These are phyloP conservation scores for Xyliphius kryptos DNA, from an alignment of 2,113 vertebrate genomes.

Conservation along the genomic window DNA sequence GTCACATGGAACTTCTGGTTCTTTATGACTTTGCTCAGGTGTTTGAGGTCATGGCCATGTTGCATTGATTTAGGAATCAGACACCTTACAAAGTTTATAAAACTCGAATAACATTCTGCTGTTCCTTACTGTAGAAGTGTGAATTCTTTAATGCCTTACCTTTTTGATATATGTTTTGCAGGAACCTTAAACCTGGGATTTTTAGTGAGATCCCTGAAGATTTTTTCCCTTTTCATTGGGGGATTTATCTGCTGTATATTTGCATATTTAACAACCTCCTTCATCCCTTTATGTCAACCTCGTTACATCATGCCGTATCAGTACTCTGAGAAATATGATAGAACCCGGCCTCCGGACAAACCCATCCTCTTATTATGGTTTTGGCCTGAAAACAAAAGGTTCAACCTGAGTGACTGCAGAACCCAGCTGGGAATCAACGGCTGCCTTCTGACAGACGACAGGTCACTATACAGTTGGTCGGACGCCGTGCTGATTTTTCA, in stretches of 20 bases:
- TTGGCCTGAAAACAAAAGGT: conserved; percentile 74
- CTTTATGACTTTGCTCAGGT: too few relatives aligned
- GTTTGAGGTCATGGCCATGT: too few relatives aligned
- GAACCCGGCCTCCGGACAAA: conserved; percentile 54
- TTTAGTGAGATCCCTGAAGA: not conserved
- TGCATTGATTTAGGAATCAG: too few relatives aligned
- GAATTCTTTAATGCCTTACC: too few relatives aligned
- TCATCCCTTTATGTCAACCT: not conserved
- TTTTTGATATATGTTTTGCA: too few relatives aligned
- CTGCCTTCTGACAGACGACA: conserved; percentile 75
- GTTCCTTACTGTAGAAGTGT: too few relatives aligned
- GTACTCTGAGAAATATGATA: not conserved
- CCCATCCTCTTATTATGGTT: conserved; percentile 79
- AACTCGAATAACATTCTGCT: too few relatives aligned
- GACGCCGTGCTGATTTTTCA: conserved; percentile 73
- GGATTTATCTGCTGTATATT: not conserved
- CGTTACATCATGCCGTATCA: not conserved
- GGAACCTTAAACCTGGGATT: too few relatives aligned
- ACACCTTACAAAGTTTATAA: too few relatives aligned
- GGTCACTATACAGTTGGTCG: conserved; percentile 66
- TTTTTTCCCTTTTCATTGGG: not conserved
- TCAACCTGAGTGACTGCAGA: conserved; percentile 69
- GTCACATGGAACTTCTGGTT: too few relatives aligned
- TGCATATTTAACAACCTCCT: not conserved
- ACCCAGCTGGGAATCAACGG: conserved; percentile 69